phyloP scores from a whole-genome alignment of 1,140 invertebrate species.

The Araneus ventricosus region DNA sequence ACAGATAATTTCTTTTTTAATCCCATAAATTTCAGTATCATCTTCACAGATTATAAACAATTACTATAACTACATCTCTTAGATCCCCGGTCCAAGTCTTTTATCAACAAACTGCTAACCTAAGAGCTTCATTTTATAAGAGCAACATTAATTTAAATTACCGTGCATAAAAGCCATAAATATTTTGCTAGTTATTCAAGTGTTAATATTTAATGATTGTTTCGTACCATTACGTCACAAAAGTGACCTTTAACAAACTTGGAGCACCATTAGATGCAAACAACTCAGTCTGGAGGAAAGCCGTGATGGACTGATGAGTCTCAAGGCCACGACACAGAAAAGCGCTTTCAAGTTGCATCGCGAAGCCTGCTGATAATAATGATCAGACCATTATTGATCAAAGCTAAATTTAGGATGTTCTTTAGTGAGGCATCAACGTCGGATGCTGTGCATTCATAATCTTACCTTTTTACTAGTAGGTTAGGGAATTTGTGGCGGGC shows the following conservation, averaged over 20 bases:
- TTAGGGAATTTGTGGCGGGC: no score
- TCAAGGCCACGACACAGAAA: not conserved
- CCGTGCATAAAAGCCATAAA: not conserved
- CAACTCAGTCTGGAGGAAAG: not conserved
- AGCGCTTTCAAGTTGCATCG: not conserved
- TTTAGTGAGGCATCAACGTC: no score
- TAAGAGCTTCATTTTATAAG: no score
- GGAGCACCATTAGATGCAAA: not conserved
- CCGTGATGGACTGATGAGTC: not conserved
- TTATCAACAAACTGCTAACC: no score
- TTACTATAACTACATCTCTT: no score
- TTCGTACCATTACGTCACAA: not conserved
- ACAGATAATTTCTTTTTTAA: no score
- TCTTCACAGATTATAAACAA: no score
- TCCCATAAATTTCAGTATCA: no score
- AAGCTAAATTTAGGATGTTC: not conserved
- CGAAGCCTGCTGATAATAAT: not conserved
- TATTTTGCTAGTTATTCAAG: not conserved
- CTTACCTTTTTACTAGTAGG: no score
- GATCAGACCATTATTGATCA: constrained; percentile 20
- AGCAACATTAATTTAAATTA: no score
- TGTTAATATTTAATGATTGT: not conserved
- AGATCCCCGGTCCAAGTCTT: no score
- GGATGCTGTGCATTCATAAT: no score
- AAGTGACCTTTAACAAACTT: not conserved